Conservation (phyloP, 2,888 invertebrate genomes). For the Harpalus rubripes region DNA sequence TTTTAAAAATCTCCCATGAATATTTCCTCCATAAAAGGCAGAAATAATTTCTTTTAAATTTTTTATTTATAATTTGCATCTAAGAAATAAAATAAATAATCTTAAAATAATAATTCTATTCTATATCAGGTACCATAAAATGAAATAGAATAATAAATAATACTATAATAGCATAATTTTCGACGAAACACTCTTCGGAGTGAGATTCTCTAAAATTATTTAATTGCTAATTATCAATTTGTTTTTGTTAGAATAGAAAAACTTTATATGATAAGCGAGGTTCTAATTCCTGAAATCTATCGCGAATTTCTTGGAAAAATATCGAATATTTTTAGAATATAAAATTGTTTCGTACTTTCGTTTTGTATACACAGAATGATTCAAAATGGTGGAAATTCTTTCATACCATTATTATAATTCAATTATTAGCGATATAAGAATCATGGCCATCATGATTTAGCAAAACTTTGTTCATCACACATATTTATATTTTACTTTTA, state of each 20-base stretch:
- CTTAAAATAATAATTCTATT: slow-evolving; percentile 43
- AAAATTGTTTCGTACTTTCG: slow-evolving; percentile 6
- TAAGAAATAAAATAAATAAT: slow-evolving; percentile 37
- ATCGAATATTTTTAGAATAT: slow-evolving; percentile 24
- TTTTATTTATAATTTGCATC: slow-evolving; percentile 1
- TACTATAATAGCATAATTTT: slow-evolving; percentile 46
- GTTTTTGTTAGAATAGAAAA: slow-evolving; percentile 63
- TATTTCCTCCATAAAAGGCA: slow-evolving; percentile 6
- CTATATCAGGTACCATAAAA: slow-evolving; percentile 52
- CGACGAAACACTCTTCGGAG: slow-evolving; percentile 28
- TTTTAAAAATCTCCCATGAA: slow-evolving; percentile 14
- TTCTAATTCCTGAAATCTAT: slow-evolving; percentile 12
- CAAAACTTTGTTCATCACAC: too few species aligned
- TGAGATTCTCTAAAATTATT: slow-evolving; percentile 49
- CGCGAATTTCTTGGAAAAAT: slow-evolving; percentile 27
- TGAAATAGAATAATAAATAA: slow-evolving; percentile 50
- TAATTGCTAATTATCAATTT: slow-evolving; percentile 42
- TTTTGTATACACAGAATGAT: neutral
- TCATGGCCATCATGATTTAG: too few species aligned
- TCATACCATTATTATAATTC: too few species aligned
- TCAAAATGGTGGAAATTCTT: neutral
- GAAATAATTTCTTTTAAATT: slow-evolving; percentile 5
- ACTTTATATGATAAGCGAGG: slow-evolving; percentile 51
- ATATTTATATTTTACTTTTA: too few species aligned
- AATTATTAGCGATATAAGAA: too few species aligned